Percentiles rank a stretch among this genome's conserved stretches.
Conservation (phyloP, 2,797 vertebrate species). For the Steatocranus sp. region DNA sequence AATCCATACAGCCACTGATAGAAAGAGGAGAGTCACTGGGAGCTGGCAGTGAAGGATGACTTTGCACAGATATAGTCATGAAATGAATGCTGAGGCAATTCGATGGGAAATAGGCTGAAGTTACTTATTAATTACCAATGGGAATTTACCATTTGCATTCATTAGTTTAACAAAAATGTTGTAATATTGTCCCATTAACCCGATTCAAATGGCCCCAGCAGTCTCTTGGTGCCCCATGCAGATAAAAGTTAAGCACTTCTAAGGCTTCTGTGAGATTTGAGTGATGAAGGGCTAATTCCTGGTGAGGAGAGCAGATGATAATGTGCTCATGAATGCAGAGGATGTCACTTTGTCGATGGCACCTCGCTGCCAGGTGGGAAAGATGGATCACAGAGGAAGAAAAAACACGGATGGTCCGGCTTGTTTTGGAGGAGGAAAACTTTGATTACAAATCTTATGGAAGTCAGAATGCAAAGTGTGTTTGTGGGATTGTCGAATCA, state of each 20-base stretch:
- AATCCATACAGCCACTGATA: slow-evolving; percentile 67
- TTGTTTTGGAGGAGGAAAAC: slow-evolving; percentile 9
- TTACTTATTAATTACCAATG: slow-evolving; percentile 18
- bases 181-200: not conserved
- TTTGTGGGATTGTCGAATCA: not conserved
- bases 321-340: slow-evolving; percentile 52
- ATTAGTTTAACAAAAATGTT: not conserved
- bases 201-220: not conserved
- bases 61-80: slow-evolving; percentile 43
- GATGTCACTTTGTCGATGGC: slow-evolving; percentile 36
- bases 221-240: not conserved
- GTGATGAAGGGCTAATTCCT: slow-evolving; percentile 56
- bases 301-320: slow-evolving; percentile 50
- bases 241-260: not conserved
- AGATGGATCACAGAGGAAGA: slow-evolving; percentile 31
- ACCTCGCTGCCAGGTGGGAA: slow-evolving; percentile 22
- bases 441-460: slow-evolving; percentile 1
- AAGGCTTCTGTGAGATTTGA: slow-evolving; percentile 25
- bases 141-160: not conserved
- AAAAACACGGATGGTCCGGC: not conserved
- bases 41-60: slow-evolving; percentile 59
- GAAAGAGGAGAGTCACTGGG: slow-evolving; percentile 50
- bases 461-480: not conserved
- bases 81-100: slow-evolving; percentile 36
- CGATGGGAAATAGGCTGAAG: slow-evolving; percentile 1